Evolutionary conservation across 2,888 invertebrate genomes (phyloP), one percentile per base, ranked within the genome.

Genomic region (Luperina nickerlii): DNA sequence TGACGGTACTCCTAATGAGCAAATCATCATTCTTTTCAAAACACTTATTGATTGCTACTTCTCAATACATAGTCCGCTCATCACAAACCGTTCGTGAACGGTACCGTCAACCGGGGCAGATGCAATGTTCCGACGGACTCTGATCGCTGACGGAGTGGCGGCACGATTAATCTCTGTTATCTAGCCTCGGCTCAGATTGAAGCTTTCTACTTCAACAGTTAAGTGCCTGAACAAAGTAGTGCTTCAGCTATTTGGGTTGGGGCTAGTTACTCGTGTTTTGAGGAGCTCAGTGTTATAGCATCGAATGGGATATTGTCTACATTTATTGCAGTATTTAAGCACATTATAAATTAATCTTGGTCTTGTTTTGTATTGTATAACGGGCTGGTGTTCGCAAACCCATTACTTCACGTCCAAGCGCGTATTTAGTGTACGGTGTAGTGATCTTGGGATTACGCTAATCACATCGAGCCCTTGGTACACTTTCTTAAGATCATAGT

Each of bases 121-220:
- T 67, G 79, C 9, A 69, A 63, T 67, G 70, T 32, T 48, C 73
- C 62, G 67, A 65, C 51, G 63, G 45, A 27, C 73, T 63, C 57
- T 60, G 63, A 32, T 66, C 77, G 38, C 51, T 66, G 71, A 38
- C 60, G 18, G 18, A 66, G 83, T 51, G 86, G 84, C 87, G 87
- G 84, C 73, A n/a, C 73, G 60, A 79, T 87, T 75, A 63, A 73
- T 85, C 72, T 84, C 69, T 76, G 65, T 70, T 82, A 88, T 83
- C 83, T 79, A 67, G 54, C 66, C 13, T 24, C 75, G 67, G 76
- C 54, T 62, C 51, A 76, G 76, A 84, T 80, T 72, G 77, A 67
- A 84, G 74, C 85, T 76, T 72, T 76, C 87, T 76, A 84, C 87
- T 85, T 75, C 72, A 75, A 67, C 66, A 81, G 77, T 76, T 84